Conservation (phyloP, 2,888 invertebrate genomes). For the Drosophila merina region DNA sequence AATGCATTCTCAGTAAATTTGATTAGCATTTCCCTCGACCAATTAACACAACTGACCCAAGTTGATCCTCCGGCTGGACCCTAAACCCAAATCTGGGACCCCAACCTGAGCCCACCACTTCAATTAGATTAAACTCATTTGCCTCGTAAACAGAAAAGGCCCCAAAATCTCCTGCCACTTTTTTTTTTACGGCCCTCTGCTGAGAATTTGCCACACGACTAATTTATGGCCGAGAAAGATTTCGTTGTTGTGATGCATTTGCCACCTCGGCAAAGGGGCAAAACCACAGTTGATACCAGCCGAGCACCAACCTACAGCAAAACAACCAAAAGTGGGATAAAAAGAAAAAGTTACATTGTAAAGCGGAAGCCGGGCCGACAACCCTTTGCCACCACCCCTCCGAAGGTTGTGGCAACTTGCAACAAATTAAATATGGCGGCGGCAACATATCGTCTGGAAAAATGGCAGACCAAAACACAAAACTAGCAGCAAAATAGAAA, state of each 20-base stretch:
- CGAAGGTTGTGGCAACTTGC: constrained; percentile 48
- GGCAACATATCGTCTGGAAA: constrained; percentile 77
- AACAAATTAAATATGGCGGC: constrained; percentile 74
- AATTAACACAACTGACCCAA: constrained; percentile 42
- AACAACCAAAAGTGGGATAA: background rate
- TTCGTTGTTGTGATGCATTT: constrained; percentile 63
- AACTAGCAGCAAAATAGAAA: constrained; percentile 50
- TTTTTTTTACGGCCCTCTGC: constrained; percentile 40
- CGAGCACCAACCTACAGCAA: background rate
- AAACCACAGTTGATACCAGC: constrained; percentile 45
- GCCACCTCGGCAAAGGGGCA: constrained; percentile 26
- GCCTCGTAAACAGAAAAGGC: constrained; percentile 40
- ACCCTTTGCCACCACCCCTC: constrained; percentile 7
- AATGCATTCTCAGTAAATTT: constrained; percentile 23
- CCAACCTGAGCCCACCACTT: constrained; percentile 49
- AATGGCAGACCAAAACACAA: constrained; percentile 69
- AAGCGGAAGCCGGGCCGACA: constrained; percentile 56
- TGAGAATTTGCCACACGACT: constrained; percentile 55
- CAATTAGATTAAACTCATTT: constrained; percentile 69
- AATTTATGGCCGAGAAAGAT: constrained; percentile 63
- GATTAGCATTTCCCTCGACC: constrained; percentile 37
- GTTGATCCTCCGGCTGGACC: constrained; percentile 16
- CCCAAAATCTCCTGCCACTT: constrained; percentile 5
- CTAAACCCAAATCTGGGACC: constrained; percentile 49
- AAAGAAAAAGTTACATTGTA: constrained; percentile 50